These are phyloP conservation scores for Naja naja DNA, from an alignment of 2,113 vertebrate genomes.

Conservation along the genomic window DNA sequence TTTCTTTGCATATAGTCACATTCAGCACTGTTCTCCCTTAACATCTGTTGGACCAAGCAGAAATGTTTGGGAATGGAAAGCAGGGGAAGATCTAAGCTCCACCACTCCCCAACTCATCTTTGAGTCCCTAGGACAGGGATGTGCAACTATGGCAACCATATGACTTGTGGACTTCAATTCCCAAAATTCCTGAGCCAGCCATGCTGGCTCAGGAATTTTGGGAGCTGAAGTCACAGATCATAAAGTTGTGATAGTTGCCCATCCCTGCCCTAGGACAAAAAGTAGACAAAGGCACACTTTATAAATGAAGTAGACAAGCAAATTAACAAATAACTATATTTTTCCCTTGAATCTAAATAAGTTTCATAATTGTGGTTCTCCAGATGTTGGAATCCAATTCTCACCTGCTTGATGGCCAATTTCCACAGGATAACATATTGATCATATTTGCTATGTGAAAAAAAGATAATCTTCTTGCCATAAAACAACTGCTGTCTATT, in stretches of 20 bases:
- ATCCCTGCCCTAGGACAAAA: background rate
- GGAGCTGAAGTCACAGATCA: background rate
- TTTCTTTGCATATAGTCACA: background rate
- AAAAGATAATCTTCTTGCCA: constrained; percentile 39
- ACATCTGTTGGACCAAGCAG: background rate
- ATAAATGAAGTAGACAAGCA: background rate
- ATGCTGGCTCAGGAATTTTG: too few species aligned
- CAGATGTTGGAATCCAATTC: background rate
- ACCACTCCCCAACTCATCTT: background rate
- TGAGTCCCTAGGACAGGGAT: background rate
- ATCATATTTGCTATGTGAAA: constrained; percentile 29
- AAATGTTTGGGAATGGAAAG: background rate
- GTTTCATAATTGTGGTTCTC: background rate
- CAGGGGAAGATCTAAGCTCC: too few species aligned
- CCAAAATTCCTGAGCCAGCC: background rate
- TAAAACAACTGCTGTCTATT: constrained; percentile 44
- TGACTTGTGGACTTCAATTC: background rate
- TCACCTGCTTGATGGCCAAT: background rate
- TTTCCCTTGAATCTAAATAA: background rate
- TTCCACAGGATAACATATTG: background rate
- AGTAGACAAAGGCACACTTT: background rate
- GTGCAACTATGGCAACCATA: background rate
- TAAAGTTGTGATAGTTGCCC: background rate
- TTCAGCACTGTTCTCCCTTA: background rate
- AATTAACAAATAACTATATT: background rate